Evolutionary conservation across 2,888 invertebrate genomes (phyloP), one percentile per base, ranked within the genome.

Genomic region (Orthosia gothica): DNA sequence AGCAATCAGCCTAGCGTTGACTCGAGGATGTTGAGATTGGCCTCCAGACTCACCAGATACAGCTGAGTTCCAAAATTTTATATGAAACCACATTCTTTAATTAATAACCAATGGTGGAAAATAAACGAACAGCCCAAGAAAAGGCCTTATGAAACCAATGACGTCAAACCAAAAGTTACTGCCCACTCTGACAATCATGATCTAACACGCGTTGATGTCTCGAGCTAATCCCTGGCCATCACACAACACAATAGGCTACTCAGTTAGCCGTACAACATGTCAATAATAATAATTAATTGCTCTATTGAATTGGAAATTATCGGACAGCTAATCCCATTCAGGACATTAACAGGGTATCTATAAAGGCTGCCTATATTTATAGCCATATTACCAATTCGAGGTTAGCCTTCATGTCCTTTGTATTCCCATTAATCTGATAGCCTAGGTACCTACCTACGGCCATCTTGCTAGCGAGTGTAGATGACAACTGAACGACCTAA

Each of bases 401-500:
- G 45, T 32, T 40, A 26, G 45, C 63, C 57, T 69, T 23, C 62
- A 66, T n/a, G 26, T 52, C 66, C 52, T 75, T 65, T 55, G 58
- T 75, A 63, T 75, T 74, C 50, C 62, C 66, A 69, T 66, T 63
- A 68, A 74, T 74, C 40, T 23, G 52, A 68, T 67, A 71, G 57
- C 47, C 18, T 20, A 32, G 5, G 55, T 13, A 61, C 62, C 61
- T 68, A 59, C 55, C 71, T 61, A 59, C 50, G 75, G n/a, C 67
- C 72, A 72, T 75, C 70, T 63, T 58, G 50, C 64, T 77, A 80
- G 72, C 72, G 70, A 82, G 50, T 85, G 79, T 80, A 78, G 58
- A 79, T 83, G 76, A 87, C 81, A 79, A 62, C 50, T 47, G 13
- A 83, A 80, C 66, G 81, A 80, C 75, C 71, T 76, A 81, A 70